Conservation (phyloP, 1,140 invertebrate genomes). For the Drosophila takahashii region DNA sequence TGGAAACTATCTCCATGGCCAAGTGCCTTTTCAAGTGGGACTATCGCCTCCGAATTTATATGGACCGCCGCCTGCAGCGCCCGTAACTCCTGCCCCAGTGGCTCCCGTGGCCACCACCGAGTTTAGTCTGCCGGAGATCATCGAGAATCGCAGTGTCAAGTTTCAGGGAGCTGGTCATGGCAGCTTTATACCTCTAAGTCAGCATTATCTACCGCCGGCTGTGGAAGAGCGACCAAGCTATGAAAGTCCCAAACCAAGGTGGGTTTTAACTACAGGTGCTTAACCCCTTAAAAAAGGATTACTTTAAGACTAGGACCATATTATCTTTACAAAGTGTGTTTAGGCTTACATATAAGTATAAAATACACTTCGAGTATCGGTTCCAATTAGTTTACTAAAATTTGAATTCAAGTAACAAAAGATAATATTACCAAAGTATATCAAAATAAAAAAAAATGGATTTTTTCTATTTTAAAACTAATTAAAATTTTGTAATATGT, state of each 20-base stretch:
- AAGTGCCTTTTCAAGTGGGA: conserved; percentile 37
- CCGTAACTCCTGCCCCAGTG: conserved; percentile 34
- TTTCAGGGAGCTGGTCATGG: conserved; percentile 29
- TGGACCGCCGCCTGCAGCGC: conserved; percentile 28
- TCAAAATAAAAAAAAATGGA: too few species aligned
- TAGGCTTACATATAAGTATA: too few species aligned
- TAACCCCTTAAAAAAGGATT: too few species aligned
- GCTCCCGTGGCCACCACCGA: conserved; percentile 56
- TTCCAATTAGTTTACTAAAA: too few species aligned
- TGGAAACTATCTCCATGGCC: conserved; percentile 45
- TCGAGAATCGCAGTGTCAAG: conserved; percentile 72
- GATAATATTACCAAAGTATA: too few species aligned
- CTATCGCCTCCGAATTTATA: conserved; percentile 38
- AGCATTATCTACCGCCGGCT: conserved; percentile 68
- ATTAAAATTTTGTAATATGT: not conserved
- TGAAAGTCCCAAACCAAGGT: conserved; percentile 71
- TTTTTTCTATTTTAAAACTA: too few species aligned
- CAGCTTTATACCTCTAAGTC: conserved; percentile 67
- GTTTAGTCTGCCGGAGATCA: conserved; percentile 70
- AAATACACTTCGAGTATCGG: too few species aligned
- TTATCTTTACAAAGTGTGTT: too few species aligned
- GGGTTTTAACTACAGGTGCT: not conserved
- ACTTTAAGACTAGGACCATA: too few species aligned
- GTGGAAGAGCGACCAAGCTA: conserved; percentile 66
- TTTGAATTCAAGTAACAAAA: too few species aligned